Percentiles rank a stretch among this genome's conserved stretches.
phyloP scores from a whole-genome alignment of 2,113 vertebrate genomes.

The Notiomystis cincta region DNA sequence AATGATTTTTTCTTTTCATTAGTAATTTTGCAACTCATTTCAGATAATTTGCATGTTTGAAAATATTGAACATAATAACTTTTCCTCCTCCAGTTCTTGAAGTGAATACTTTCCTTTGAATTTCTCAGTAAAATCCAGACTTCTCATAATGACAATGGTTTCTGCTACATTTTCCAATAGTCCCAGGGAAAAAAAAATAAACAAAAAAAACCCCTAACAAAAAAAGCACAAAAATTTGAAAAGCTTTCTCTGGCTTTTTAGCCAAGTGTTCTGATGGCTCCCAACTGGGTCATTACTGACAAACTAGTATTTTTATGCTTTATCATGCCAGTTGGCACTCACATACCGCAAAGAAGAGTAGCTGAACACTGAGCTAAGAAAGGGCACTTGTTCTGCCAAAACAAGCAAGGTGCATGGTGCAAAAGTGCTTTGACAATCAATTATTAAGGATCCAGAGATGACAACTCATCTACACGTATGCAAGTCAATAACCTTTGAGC shows the following conservation, averaged over 20 bases:
- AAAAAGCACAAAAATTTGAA: not conserved
- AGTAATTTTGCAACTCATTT: not conserved
- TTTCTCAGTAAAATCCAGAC: not conserved
- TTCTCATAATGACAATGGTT: not conserved
- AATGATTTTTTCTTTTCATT: not conserved
- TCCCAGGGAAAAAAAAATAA: not conserved
- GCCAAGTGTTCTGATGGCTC: not conserved
- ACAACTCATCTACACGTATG: not conserved
- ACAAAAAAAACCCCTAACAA: not conserved
- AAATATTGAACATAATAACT: not conserved
- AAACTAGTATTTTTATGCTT: not conserved
- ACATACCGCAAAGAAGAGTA: not conserved
- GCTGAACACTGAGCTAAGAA: not conserved
- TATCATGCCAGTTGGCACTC: not conserved
- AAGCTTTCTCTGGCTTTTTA: not conserved
- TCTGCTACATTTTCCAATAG: not conserved
- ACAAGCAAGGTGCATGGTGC: not conserved
- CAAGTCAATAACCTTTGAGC: not conserved
- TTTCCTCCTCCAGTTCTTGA: not conserved
- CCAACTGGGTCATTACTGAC: not conserved
- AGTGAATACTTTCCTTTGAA: not conserved
- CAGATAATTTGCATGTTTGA: not conserved
- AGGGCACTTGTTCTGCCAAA: not conserved
- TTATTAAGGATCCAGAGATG: constrained; percentile 48
- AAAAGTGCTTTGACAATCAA: constrained; percentile 26